phyloP scores from a whole-genome alignment of 1,140 invertebrate genomes.

The Drosophila tropicalis region DNA sequence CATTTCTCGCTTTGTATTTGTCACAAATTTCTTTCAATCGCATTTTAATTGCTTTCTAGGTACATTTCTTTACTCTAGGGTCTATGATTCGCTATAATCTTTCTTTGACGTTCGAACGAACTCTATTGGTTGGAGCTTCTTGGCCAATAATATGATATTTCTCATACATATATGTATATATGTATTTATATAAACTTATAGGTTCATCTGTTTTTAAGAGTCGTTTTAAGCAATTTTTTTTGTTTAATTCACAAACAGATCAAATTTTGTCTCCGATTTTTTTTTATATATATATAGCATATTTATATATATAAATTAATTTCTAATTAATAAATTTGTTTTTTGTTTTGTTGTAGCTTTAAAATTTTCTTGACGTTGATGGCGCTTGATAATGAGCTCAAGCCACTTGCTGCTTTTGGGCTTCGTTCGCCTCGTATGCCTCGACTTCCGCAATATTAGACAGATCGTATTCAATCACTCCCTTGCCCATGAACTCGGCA shows the following conservation, averaged over 20 bases:
- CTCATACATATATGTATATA: slow-evolving; percentile 20
- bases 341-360: slow-evolving; percentile 50
- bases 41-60: slow-evolving; percentile 78
- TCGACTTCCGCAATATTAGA: slow-evolving; percentile 85
- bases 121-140: slow-evolving; percentile 17
- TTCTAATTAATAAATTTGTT: slow-evolving; percentile 50
- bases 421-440: slow-evolving; percentile 68
- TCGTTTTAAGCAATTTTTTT: slow-evolving; percentile 35
- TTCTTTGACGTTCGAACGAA: slow-evolving; percentile 9
- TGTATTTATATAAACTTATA: slow-evolving; percentile 11
- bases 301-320: slow-evolving; percentile 48
- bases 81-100: slow-evolving; percentile 30
- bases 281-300: slow-evolving; percentile 36
- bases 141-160: slow-evolving; percentile 38
- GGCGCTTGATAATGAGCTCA: not conserved
- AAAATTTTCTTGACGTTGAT: slow-evolving; percentile 50
- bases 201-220: not conserved
- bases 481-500: slow-evolving; percentile 90
- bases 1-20: slow-evolving; percentile 60
- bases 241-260: slow-evolving; percentile 38
- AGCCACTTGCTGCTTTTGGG: slow-evolving; percentile 31
- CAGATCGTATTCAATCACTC: slow-evolving; percentile 89
- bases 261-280: slow-evolving; percentile 28
- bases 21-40: slow-evolving; percentile 78
- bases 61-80: slow-evolving; percentile 66